Evolutionary conservation across 2,888 invertebrate species (phyloP).

Genomic region (Trimorus sp.): DNA sequence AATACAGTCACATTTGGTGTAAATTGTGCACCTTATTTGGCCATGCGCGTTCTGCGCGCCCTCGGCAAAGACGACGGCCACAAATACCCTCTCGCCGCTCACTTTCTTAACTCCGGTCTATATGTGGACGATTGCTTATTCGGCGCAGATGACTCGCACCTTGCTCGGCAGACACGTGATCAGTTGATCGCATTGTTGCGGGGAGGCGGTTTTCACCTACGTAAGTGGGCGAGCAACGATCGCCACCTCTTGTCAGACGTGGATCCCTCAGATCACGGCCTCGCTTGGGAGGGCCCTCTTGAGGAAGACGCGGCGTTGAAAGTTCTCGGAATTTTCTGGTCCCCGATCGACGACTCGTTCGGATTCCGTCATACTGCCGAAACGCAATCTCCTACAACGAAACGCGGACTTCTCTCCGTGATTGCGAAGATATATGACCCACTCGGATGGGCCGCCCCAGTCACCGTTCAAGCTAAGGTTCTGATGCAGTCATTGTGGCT

Average conservation of each 20-base stretch:
- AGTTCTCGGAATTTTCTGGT: slow-evolving; percentile 1
- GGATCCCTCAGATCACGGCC: slow-evolving; percentile 1
- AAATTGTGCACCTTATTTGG: slow-evolving; percentile 1
- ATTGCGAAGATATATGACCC: slow-evolving; percentile 5
- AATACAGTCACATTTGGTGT: slow-evolving; percentile 16
- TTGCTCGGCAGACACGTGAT: not conserved
- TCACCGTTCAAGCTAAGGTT: not conserved
- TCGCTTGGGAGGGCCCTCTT: not conserved
- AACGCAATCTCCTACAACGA: not conserved
- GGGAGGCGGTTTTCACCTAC: not conserved
- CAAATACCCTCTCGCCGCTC: not conserved
- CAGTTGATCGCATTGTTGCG: not conserved
- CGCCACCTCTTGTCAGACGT: not conserved
- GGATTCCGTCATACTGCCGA: not conserved
- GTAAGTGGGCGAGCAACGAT: slow-evolving; percentile 22
- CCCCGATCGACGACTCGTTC: not conserved
- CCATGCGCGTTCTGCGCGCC: slow-evolving; percentile 4
- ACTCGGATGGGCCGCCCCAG: not conserved
- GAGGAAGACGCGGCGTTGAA: not conserved
- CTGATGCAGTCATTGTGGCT: not conserved
- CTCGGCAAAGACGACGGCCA: slow-evolving; percentile 2
- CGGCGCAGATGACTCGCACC: not conserved
- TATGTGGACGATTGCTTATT: slow-evolving; percentile 21
- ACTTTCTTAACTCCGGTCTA: not conserved
- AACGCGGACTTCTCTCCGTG: not conserved